These are phyloP conservation scores for Carollia perspicillata DNA, from an alignment of 2,113 vertebrate species.

Conservation along the genomic window DNA sequence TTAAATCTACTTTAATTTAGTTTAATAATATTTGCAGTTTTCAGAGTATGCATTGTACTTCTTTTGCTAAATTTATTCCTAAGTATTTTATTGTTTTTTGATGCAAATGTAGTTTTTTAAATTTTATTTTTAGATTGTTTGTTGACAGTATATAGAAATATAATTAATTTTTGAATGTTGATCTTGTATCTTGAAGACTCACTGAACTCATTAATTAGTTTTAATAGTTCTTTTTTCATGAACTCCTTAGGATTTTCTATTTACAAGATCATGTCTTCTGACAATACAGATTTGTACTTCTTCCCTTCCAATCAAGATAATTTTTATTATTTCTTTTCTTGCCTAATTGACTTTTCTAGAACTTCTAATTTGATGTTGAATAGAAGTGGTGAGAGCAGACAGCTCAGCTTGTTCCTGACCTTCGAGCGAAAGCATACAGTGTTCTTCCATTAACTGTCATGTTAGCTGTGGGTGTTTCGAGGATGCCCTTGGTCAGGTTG, in stretches of 20 bases:
- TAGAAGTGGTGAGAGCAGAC: not conserved
- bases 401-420: not conserved
- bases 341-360: not conserved
- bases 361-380: not conserved
- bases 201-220: not conserved
- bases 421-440: not conserved
- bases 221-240: not conserved
- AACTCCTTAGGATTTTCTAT: not conserved
- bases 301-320: not conserved
- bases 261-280: not conserved
- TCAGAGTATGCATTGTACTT: not conserved
- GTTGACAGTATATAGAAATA: not conserved
- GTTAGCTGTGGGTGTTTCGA: not conserved
- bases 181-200: not conserved
- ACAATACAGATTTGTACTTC: not conserved
- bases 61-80: not conserved
- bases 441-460: not conserved
- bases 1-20: not conserved
- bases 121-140: not conserved
- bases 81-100: not conserved
- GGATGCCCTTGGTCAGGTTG: not conserved
- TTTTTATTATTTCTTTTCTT: not conserved
- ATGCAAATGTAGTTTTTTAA: not conserved
- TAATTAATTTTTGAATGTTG: not conserved
- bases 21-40: not conserved